Evolutionary conservation across 2,113 vertebrate genomes (phyloP), one percentile per base, ranked within the genome.

Genomic region (Microcebus murinus): DNA sequence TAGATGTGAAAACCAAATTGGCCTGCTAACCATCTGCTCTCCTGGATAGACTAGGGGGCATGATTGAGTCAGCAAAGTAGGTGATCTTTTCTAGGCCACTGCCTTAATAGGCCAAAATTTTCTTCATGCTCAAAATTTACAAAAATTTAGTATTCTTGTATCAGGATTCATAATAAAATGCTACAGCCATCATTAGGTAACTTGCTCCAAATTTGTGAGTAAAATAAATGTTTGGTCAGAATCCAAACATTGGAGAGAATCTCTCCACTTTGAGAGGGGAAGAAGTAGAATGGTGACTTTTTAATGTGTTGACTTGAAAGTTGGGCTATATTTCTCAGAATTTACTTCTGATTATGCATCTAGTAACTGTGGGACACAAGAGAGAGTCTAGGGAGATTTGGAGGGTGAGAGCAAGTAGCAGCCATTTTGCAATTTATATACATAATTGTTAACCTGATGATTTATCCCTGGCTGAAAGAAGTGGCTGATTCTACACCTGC

Each of bases 331-430:
- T 42, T 42, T 84, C 57, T 0, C 7, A 8, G 4, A 36, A 63
- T 89, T 52, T 6, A 42, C 17, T 1, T 34, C 81, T 27, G 36
- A 31, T 79, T 74, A 31, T 17, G 4, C 77, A 85, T 80, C n/a
- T 5, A 17, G 1, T 12, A 55, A 71, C 3, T 0, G 6, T 29
- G 18, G 4, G 8, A 29, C 27, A 9, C 6, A 34, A 21, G 73
- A 94, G 52, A 63, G 1, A 67, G 27, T 85, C 8, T 39, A 11
- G 1, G 27, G 27, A 52, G 9, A 21, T 21, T 31, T 61, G 5
- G 2, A 36, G 6, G 9, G 11, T 21, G 15, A 36, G 14, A 3
- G 0, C 4, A 39, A 73, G 5, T 1, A 31, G 4, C 29, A 61
- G n/a, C 3, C 17, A 21, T 83, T 59, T 15, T 59, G 13, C 79